Evolutionary conservation across 2,797 vertebrate species (phyloP).

Genomic region (Xyrichtys novacula): DNA sequence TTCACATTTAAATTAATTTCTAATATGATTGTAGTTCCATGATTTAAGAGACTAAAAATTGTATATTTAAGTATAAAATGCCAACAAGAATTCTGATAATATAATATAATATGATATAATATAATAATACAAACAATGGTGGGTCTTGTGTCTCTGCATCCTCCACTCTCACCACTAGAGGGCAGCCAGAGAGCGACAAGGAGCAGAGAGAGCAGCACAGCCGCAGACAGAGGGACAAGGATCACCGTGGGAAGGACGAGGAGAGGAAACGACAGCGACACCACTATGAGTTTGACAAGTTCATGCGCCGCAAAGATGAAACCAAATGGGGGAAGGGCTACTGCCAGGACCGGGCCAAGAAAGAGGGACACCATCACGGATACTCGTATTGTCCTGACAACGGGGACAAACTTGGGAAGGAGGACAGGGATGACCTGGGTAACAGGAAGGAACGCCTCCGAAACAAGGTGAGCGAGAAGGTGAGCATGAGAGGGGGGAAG

Average conservation of each 20-base stretch:
- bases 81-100: background rate
- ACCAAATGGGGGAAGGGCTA: conserved; percentile 94
- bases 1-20: too few species aligned
- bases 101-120: too few species aligned
- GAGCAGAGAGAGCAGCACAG: conserved; percentile 91
- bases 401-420: conserved; percentile 90
- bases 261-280: conserved; percentile 91
- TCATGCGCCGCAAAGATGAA: conserved; percentile 93
- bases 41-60: too few species aligned
- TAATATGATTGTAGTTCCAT: too few species aligned
- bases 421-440: conserved; percentile 90
- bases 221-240: conserved; percentile 91
- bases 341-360: conserved; percentile 92
- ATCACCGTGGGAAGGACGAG: conserved; percentile 89
- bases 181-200: conserved; percentile 90
- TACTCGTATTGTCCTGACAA: conserved; percentile 86
- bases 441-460: conserved; percentile 93
- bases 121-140: too few species aligned
- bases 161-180: conserved; percentile 65
- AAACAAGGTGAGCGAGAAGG: conserved; percentile 93
- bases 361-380: conserved; percentile 89
- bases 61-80: background rate
- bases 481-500: conserved; percentile 75
- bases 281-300: conserved; percentile 92
- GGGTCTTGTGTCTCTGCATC: conserved; percentile 5